Base-by-base conservation (phyloP, 2,888 invertebrate genomes). In the Drosophila nigricruria region DNA sequence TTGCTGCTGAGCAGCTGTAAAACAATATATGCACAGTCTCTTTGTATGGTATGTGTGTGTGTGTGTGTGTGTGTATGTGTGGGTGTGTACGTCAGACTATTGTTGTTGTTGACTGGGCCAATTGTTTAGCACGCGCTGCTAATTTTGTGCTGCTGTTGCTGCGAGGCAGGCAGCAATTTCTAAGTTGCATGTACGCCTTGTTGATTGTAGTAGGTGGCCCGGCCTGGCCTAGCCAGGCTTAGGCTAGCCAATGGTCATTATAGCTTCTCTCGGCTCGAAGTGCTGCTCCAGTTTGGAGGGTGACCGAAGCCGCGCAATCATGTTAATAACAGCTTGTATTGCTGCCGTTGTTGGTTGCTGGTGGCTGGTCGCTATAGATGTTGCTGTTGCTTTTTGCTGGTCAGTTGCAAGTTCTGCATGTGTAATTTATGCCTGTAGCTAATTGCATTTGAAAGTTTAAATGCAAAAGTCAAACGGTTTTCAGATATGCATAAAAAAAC, bases 141-240 rank as follows among this genome's bases (percentile, higher is more conserved):
- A 87, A 87, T 90, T 87, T 88, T 74, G 61, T 56, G 77, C 77
- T 67, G 86, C 66, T 66, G 54, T 61, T 67, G 81, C 81, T 77
- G 88, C 84, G 54, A 79, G 89, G 77, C 87, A 83, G 78, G 65
- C 76, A 77, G 85, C 88, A 90, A 90, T 82, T 90, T 90, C 79
- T 79, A 79, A 84, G 85, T 88, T 90, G 90, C 90, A 85, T 86
- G 89, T 89, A 89, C 90, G 90, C 88, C 91, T 90, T 86, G 86
- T 90, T 85, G 85, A 90, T 90, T 85, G 90, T 85, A 90, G 84
- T 85, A 85, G 84, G 84, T 85, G 84, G 81, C 79, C 47, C 36
- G 40, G 60, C 42, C 36, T 34, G 62, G 62, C 62, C 53, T 50
- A 36, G 30, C 47, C 18, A 18, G 38, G 45, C 58, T 34, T 14